These are phyloP conservation scores for Acrocephalus scirpaceus DNA, from an alignment of 2,797 vertebrate species.

Conservation along the genomic window DNA sequence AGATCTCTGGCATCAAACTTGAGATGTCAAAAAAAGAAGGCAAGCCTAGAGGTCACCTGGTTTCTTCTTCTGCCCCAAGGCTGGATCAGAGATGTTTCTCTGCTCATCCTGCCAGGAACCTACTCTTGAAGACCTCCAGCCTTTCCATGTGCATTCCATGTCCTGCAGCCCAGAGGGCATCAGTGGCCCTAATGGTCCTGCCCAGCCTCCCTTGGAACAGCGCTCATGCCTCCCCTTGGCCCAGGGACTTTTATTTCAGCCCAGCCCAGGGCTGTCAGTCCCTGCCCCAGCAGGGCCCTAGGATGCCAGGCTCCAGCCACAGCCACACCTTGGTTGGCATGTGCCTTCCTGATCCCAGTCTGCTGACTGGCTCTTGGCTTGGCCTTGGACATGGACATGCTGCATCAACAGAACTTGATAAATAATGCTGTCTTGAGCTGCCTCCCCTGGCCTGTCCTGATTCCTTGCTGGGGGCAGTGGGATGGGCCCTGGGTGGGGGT, in stretches of 20 bases:
- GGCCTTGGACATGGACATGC: not conserved
- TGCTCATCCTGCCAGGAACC: not conserved
- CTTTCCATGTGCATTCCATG: not conserved
- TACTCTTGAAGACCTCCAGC: not conserved
- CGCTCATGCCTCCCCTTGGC: too few relatives aligned
- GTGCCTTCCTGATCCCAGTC: not conserved
- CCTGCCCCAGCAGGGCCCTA: accelerated
- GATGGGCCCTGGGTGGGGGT: not conserved
- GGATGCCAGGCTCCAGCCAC: not conserved
- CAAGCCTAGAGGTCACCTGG: not conserved
- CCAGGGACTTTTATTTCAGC: not conserved
- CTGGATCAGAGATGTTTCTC: not conserved
- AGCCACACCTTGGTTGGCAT: not conserved
- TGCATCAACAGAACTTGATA: not conserved
- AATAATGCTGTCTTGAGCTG: not conserved
- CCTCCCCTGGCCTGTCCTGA: not conserved
- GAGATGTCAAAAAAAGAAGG: not conserved
- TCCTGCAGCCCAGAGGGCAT: not conserved
- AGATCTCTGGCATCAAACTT: not conserved
- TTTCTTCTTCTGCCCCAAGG: not conserved
- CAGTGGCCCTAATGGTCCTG: not conserved
- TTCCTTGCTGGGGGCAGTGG: not conserved
- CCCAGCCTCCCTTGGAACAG: not conserved
- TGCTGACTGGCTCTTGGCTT: not conserved
- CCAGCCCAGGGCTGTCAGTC: not conserved